Conservation (phyloP, 2,797 vertebrate genomes). For the Calcarius lapponicus region DNA sequence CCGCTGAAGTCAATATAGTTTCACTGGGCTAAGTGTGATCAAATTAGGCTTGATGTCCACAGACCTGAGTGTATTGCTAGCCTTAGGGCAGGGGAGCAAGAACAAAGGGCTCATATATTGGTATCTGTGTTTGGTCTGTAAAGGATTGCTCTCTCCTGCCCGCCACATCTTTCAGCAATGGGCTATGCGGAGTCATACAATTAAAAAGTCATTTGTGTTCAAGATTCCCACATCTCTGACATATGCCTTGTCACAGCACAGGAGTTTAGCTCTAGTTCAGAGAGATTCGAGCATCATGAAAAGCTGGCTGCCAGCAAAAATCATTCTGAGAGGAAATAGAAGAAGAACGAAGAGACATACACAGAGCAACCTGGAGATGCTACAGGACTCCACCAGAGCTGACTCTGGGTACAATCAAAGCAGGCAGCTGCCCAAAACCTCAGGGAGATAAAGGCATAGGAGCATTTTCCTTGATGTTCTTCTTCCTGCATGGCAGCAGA, state of each 20-base stretch:
- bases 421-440: neutral
- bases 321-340: neutral
- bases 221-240: neutral
- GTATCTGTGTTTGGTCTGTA: slow-evolving; percentile 32
- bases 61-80: slow-evolving; percentile 57
- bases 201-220: slow-evolving; percentile 44
- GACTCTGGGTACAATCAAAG: neutral
- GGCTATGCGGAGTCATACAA: neutral
- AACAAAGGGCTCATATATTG: slow-evolving; percentile 42
- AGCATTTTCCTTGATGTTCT: neutral
- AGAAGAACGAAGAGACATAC: neutral
- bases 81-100: slow-evolving; percentile 34
- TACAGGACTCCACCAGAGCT: neutral
- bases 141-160: slow-evolving; percentile 23
- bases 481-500: neutral
- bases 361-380: neutral
- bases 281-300: rapidly evolving
- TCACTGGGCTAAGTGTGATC: slow-evolving; percentile 46
- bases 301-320: neutral
- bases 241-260: neutral
- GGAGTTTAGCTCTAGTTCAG: neutral
- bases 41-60: slow-evolving; percentile 56
- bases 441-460: neutral
- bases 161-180: neutral
- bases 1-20: slow-evolving; percentile 51